A percentile compares a stretch with the other conserved stretches of the same genome.
phyloP scores from a whole-genome alignment of 2,113 vertebrate genomes.

The Rissa tridactyla region DNA sequence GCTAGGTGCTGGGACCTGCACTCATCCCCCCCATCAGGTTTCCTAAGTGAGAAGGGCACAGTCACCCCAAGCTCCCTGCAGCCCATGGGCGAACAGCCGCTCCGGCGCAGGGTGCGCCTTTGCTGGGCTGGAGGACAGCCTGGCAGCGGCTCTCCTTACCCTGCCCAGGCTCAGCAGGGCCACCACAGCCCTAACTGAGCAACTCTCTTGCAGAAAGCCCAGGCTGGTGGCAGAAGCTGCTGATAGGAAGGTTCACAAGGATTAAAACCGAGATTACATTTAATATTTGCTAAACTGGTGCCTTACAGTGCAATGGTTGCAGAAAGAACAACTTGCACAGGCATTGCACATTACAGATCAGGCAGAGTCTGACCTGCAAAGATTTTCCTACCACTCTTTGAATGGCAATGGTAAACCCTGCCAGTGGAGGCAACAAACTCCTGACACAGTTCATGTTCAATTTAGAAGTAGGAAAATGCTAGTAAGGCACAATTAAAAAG shows the following conservation, averaged over 20 bases:
- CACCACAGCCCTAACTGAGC: rapidly evolving
- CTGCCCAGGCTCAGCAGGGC: neutral
- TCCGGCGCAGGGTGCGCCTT: rapidly evolving
- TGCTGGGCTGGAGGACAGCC: rapidly evolving
- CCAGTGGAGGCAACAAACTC: neutral
- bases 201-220: neutral
- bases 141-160: neutral
- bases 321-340: neutral
- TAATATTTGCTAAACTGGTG: neutral
- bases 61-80: neutral
- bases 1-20: neutral
- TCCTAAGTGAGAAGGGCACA: neutral
- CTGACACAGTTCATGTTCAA: neutral
- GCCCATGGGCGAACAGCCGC: neutral
- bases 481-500: neutral
- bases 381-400: neutral
- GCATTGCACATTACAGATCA: neutral
- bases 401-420: neutral
- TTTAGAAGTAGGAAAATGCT: neutral
- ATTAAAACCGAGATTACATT: neutral
- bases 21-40: neutral
- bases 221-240: neutral
- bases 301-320: neutral
- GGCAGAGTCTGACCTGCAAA: neutral
- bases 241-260: neutral